These are phyloP conservation scores for Notolepis coatsorum DNA, from an alignment of 2,797 vertebrate genomes.

Conservation along the genomic window DNA sequence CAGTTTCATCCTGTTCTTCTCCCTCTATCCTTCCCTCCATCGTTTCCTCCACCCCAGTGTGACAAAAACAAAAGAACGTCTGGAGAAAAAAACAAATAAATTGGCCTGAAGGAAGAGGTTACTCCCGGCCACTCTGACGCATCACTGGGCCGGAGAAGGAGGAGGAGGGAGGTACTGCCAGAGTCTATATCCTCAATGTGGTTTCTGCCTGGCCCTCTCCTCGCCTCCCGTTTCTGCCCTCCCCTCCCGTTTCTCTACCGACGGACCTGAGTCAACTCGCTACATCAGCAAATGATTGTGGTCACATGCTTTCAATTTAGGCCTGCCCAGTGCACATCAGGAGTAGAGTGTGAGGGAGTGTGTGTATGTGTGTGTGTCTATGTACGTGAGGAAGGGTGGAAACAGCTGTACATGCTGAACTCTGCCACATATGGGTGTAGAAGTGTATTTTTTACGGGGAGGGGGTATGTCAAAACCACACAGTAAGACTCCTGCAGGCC, in stretches of 20 bases:
- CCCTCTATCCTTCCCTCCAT: background rate
- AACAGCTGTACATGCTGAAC: constrained; percentile 22
- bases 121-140: constrained; percentile 28
- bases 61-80: constrained; percentile 17
- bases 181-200: background rate
- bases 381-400: background rate
- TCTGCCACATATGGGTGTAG: constrained; percentile 9
- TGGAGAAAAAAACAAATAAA: constrained; percentile 12
- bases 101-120: constrained; percentile 17
- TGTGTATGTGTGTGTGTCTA: constrained; percentile 35
- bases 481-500: background rate
- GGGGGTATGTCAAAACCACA: background rate
- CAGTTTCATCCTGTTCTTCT: background rate
- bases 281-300: constrained; percentile 71
- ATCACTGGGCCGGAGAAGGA: background rate
- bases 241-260: background rate
- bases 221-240: too few species aligned
- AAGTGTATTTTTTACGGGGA: too few species aligned
- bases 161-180: background rate
- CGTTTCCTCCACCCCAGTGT: constrained; percentile 13
- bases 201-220: background rate
- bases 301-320: constrained; percentile 76
- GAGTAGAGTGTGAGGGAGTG: constrained; percentile 12
- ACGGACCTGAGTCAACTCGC: constrained; percentile 51
- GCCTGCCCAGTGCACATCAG: constrained; percentile 10